These are phyloP conservation scores for Lynx canadensis DNA, from an alignment of 2,113 vertebrate genomes.

Conservation along the genomic window DNA sequence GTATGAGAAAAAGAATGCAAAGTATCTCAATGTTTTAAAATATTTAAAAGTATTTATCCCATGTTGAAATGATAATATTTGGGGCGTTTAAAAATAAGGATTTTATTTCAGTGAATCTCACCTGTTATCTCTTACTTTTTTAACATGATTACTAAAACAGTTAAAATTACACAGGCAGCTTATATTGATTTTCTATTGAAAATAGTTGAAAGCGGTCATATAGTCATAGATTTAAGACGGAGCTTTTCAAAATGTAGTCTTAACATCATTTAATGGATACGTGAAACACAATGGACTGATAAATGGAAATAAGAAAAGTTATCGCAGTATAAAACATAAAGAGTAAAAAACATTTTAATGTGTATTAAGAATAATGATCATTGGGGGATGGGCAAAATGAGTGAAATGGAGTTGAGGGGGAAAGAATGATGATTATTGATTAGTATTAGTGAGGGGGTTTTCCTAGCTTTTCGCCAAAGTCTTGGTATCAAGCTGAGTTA, in stretches of 20 bases:
- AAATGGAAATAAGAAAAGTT: conserved; percentile 14
- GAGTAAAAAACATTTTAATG: not conserved
- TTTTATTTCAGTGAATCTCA: not conserved
- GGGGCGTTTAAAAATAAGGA: not conserved
- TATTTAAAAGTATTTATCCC: not conserved
- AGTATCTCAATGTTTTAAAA: not conserved
- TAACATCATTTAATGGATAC: not conserved
- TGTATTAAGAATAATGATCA: not conserved
- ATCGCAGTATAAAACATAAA: not conserved
- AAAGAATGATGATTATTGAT: not conserved
- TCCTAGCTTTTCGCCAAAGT: not conserved
- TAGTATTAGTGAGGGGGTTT: not conserved
- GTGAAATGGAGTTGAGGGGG: not conserved
- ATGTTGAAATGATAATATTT: not conserved
- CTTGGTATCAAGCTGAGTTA: not conserved
- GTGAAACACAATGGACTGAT: not conserved
- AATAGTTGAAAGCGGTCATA: not conserved
- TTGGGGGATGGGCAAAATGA: not conserved
- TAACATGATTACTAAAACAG: not conserved
- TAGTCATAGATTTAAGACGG: not conserved
- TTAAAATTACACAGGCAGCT: not conserved
- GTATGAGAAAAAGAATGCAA: not conserved
- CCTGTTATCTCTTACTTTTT: not conserved
- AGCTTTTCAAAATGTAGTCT: not conserved
- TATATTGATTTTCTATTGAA: not conserved